A percentile compares a stretch with the other conserved stretches of the same genome.
Conservation (phyloP, 2,888 invertebrate genomes). For the Xestia ashworthii region DNA sequence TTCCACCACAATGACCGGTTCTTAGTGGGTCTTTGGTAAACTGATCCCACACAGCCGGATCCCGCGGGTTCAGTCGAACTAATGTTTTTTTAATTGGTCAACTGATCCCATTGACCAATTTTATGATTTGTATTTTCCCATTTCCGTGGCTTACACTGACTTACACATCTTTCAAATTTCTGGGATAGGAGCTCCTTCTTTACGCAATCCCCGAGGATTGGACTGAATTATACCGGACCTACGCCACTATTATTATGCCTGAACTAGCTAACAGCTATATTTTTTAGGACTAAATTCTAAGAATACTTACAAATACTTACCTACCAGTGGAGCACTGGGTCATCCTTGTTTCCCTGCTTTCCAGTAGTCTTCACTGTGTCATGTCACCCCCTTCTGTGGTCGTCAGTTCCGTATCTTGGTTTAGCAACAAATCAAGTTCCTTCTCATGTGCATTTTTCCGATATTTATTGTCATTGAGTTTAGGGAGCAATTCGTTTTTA, state of each 20-base stretch:
- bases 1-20: background rate
- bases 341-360: background rate
- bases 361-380: background rate
- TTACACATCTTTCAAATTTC: too few relatives aligned
- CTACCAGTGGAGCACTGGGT: background rate
- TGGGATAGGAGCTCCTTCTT: background rate
- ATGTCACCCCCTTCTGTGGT: background rate
- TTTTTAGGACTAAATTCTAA: background rate
- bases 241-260: background rate
- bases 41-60: too few relatives aligned
- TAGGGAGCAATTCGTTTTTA: background rate
- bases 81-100: too few relatives aligned
- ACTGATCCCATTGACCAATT: too few relatives aligned
- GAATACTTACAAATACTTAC: constrained; percentile 9
- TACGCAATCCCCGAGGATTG: background rate
- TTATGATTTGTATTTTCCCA: background rate
- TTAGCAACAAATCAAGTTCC: background rate
- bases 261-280: too few relatives aligned
- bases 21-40: too few relatives aligned
- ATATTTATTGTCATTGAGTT: background rate
- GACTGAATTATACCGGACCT: background rate
- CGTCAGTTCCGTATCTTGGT: background rate
- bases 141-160: too few relatives aligned
- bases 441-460: background rate
- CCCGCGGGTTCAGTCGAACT: too few relatives aligned